A percentile compares a stretch with the other conserved stretches of the same genome.
Evolutionary conservation across 2,888 invertebrate species (phyloP).

Genomic region (Caenorhabditis virilis): DNA sequence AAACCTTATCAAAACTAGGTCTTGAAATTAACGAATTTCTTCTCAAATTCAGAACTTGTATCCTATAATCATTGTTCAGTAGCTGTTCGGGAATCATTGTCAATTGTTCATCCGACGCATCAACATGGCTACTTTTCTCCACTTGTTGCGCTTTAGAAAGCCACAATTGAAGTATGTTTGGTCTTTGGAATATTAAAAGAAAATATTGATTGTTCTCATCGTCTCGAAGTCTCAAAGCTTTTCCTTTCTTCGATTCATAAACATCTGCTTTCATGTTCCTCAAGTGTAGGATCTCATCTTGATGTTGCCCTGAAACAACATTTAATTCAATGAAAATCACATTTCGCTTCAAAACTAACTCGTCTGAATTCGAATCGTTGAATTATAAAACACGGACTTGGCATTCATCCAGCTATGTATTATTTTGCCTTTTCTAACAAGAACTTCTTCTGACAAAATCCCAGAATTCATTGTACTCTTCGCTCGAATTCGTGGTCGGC

Average conservation of each 20-base stretch:
- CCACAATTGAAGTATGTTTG: slow-evolving; percentile 22
- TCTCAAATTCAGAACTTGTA: slow-evolving; percentile 70
- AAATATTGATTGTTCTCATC: slow-evolving; percentile 7
- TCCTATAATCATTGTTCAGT: slow-evolving; percentile 63
- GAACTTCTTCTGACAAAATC: slow-evolving; percentile 42
- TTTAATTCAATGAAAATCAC: background rate
- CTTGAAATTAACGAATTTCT: slow-evolving; percentile 69
- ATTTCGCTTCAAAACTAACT: slow-evolving; percentile 18
- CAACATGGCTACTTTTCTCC: slow-evolving; percentile 45
- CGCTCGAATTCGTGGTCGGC: slow-evolving; percentile 19
- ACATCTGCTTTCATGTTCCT: slow-evolving; percentile 23
- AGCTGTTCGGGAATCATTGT: slow-evolving; percentile 71
- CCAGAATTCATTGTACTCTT: slow-evolving; percentile 29
- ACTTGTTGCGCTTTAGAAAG: slow-evolving; percentile 29
- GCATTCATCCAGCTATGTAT: slow-evolving; percentile 45
- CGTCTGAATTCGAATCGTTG: slow-evolving; percentile 44
- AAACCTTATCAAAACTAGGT: slow-evolving; percentile 16
- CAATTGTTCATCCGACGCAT: slow-evolving; percentile 71
- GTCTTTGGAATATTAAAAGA: slow-evolving; percentile 20
- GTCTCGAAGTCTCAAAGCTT: slow-evolving; percentile 13
- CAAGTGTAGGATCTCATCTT: slow-evolving; percentile 26
- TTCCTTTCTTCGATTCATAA: slow-evolving; percentile 25
- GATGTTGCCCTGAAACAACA: slow-evolving; percentile 23
- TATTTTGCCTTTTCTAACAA: slow-evolving; percentile 42
- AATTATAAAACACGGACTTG: slow-evolving; percentile 46